phyloP scores from a whole-genome alignment of 2,888 invertebrate species.

The Phyto melanocephala region DNA sequence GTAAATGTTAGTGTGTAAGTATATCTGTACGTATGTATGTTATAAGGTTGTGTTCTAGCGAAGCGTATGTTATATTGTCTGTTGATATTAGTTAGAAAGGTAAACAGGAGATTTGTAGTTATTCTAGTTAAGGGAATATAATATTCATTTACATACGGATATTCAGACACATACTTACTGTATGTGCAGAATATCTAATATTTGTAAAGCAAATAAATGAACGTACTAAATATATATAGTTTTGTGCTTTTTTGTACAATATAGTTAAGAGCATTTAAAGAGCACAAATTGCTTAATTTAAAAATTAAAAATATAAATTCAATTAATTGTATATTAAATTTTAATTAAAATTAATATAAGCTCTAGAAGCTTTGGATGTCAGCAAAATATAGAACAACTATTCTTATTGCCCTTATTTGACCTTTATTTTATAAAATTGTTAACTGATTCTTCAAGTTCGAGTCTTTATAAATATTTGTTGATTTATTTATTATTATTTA shows the following conservation, averaged over 20 bases:
- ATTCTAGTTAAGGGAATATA: conserved; percentile 42
- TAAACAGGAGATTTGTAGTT: conserved; percentile 47
- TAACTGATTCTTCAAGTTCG: too few relatives aligned
- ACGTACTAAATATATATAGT: conserved; percentile 2
- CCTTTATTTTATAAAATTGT: too few relatives aligned
- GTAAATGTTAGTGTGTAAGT: not conserved
- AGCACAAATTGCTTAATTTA: not conserved
- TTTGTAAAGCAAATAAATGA: conserved; percentile 31
- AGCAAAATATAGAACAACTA: too few relatives aligned
- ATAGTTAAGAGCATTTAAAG: not conserved
- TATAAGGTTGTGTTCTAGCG: too few relatives aligned
- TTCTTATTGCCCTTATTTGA: too few relatives aligned
- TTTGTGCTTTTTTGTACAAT: not conserved
- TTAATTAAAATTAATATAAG: too few relatives aligned
- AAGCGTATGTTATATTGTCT: conserved; percentile 18
- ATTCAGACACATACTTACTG: not conserved
- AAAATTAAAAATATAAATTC: too few relatives aligned
- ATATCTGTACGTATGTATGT: not conserved
- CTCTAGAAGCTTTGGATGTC: too few relatives aligned
- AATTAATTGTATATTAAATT: too few relatives aligned
- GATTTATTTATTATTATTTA: too few relatives aligned
- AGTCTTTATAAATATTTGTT: too few relatives aligned
- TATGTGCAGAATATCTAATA: conserved; percentile 12
- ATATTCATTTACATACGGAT: not conserved
- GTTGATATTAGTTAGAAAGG: conserved; percentile 34